Evolutionary conservation across 2,888 invertebrate species (phyloP).

Genomic region (Didymodactylos carnosus): DNA sequence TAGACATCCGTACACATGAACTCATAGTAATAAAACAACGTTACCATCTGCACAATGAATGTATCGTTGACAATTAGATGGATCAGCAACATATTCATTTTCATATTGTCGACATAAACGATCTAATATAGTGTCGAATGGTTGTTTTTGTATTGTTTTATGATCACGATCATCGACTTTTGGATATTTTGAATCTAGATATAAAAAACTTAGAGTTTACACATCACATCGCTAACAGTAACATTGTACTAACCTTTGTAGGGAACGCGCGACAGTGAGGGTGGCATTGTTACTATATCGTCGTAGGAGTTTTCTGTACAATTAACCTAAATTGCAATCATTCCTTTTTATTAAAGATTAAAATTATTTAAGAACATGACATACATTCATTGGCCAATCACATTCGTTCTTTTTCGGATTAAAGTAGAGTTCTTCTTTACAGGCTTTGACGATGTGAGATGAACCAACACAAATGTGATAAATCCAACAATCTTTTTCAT

Average conservation of each 20-base stretch:
- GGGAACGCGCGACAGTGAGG: background rate
- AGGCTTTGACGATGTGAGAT: constrained; percentile 10
- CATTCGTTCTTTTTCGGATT: constrained; percentile 12
- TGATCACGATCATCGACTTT: background rate
- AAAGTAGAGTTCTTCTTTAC: constrained; percentile 14
- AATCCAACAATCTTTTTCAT: constrained; percentile 13
- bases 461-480: constrained; percentile 13
- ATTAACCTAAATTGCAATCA: background rate
- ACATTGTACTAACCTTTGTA: too few relatives aligned
- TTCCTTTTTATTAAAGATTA: background rate
- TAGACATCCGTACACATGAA: too few relatives aligned
- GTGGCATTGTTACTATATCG: background rate
- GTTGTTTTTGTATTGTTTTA: too few relatives aligned
- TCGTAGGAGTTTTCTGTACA: background rate
- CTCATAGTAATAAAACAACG: too few relatives aligned
- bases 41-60: constrained; percentile 13
- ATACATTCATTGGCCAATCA: constrained; percentile 15
- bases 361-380: background rate
- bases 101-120: constrained; percentile 2
- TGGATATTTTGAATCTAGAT: background rate
- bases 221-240: too few relatives aligned
- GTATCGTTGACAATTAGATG: constrained; percentile 12
- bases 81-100: constrained; percentile 6
- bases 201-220: background rate
- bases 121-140: background rate